Evolutionary conservation across 2,888 invertebrate species (phyloP).

Genomic region (Drosophila flavopinicola): DNA sequence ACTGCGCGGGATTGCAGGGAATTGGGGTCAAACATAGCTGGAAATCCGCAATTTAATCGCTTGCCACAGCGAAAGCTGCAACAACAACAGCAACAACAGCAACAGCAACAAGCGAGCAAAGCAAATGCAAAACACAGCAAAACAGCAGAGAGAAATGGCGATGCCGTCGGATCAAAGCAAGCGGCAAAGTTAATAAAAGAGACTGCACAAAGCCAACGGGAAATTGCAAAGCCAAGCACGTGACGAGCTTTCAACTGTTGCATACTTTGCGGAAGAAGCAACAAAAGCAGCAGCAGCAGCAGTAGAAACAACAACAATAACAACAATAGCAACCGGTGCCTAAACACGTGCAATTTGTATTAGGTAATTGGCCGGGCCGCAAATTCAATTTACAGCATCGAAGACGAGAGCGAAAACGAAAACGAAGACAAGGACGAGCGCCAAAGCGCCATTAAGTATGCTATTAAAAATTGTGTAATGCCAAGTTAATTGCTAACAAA

Average conservation of each 20-base stretch:
- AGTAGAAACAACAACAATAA: background rate
- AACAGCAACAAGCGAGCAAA: background rate
- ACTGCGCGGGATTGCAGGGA: background rate
- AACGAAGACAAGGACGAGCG: background rate
- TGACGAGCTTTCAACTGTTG: slow-evolving; percentile 46
- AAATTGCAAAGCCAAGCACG: slow-evolving; percentile 40
- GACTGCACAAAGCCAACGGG: slow-evolving; percentile 35
- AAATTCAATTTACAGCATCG: slow-evolving; percentile 24
- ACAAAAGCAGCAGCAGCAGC: background rate
- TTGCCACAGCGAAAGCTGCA: slow-evolving; percentile 13
- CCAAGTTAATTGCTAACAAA: slow-evolving; percentile 75
- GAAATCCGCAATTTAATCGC: slow-evolving; percentile 42
- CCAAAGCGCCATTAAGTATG: slow-evolving; percentile 54
- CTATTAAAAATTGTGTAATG: slow-evolving; percentile 70
- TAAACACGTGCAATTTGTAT: slow-evolving; percentile 43
- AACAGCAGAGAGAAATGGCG: background rate
- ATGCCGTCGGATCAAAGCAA: slow-evolving; percentile 27
- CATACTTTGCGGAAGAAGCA: slow-evolving; percentile 23
- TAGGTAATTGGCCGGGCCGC: slow-evolving; percentile 38
- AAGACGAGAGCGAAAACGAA: slow-evolving; percentile 1
- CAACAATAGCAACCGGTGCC: slow-evolving; percentile 1
- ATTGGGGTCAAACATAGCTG: slow-evolving; percentile 32
- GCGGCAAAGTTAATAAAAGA: slow-evolving; percentile 40
- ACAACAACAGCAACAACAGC: slow-evolving; percentile 9
- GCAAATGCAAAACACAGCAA: background rate